These are phyloP conservation scores for Dascillus cervinus DNA, from an alignment of 2,888 invertebrate species.

Conservation along the genomic window DNA sequence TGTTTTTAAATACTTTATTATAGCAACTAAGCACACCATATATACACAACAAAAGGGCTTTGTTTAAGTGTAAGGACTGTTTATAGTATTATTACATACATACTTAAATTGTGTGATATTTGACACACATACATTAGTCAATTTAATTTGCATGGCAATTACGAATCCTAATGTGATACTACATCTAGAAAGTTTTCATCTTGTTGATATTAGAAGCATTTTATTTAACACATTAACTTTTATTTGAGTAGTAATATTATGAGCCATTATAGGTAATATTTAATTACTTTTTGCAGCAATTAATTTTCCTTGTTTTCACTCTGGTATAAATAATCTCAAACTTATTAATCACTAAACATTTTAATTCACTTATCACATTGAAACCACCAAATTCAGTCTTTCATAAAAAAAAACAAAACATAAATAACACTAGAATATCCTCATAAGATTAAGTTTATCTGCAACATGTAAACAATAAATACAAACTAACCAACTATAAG, in stretches of 20 bases:
- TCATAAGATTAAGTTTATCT: constrained; percentile 5
- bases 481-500: too few species aligned
- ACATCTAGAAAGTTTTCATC: constrained; percentile 15
- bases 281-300: too few species aligned
- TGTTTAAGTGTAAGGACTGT: constrained; percentile 27
- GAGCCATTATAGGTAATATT: too few species aligned
- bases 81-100: constrained; percentile 20
- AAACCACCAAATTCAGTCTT: constrained; percentile 10
- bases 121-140: constrained; percentile 30
- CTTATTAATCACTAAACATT: too few species aligned
- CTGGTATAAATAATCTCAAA: too few species aligned
- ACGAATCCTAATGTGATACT: constrained; percentile 37
- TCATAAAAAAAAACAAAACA: constrained; percentile 5
- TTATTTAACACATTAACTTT: too few species aligned
- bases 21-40: constrained; percentile 25
- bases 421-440: constrained; percentile 6
- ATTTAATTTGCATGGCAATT: constrained; percentile 39
- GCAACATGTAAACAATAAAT: too few species aligned
- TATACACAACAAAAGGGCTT: constrained; percentile 16
- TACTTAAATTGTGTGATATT: constrained; percentile 28
- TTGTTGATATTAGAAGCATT: too few species aligned
- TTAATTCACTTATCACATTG: constrained; percentile 6
- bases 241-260: too few species aligned
- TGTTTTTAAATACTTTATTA: constrained; percentile 16
- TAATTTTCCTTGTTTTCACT: too few species aligned